Base-by-base conservation (phyloP, 2,888 invertebrate species). In the Eugnorisma glareosa region DNA sequence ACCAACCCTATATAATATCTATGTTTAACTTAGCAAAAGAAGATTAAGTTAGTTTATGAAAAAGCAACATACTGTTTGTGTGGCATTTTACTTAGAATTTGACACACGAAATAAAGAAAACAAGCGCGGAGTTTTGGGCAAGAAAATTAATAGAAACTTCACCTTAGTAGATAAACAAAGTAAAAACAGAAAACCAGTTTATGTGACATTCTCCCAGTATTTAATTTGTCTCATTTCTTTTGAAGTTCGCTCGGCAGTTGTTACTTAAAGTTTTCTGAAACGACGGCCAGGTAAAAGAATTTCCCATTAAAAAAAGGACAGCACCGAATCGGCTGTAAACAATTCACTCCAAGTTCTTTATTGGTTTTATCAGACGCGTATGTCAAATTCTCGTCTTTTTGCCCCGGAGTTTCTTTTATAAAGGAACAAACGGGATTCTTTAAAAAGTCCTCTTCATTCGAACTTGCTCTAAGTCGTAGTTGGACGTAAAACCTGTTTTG, bases 301-400 rank as follows among this genome's bases (percentile, higher is more conserved):
- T 94, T 93, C 91, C 92, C 89, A 94, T 94, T 94, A 94, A 94
- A 94, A 93, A 93, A 94, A 94, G 95, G 95, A 94, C 90, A 92
- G 91, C 88, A 93, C 93, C 93, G 93, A 93, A 94, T 95, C 92
- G 94, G 90, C 91, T 88, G 94, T 93, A 94, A 94, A 94, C 95
- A 95, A 93, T 95, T 92, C 93, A 87, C 87, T 89, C 90, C 79
- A 89, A 91, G 90, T 93, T 90, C 92, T 91, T 94, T 95, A 95
- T 95, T 95, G 94, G 94, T 95, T 95, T 94, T 93, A 93, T 93
- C 91, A 90, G 91, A 86, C 89, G 92, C 91, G 92, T 93, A 92
- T 93, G 93, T 92, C 92, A 93, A 92, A 94, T 93, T 93, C 89
- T 88, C 75, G 77, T 79, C 77, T 82, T 81, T 79, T 85, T 84